Conservation (phyloP, 2,888 invertebrate species). For the Latrodectus hesperus region DNA sequence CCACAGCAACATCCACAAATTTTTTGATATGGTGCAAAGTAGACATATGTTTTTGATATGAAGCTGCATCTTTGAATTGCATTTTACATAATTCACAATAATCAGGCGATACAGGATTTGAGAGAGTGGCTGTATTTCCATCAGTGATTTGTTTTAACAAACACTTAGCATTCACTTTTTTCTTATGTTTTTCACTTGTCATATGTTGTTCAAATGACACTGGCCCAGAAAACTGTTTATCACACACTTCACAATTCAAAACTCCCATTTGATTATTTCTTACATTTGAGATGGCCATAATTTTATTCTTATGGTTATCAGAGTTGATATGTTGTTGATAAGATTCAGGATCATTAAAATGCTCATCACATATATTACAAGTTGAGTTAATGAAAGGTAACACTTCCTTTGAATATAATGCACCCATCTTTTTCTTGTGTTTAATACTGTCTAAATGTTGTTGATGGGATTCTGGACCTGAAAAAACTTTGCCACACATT, state of each 20-base stretch:
- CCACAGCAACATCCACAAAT: no score
- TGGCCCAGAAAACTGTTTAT: slow-evolving; percentile 13
- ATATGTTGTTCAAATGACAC: slow-evolving; percentile 12
- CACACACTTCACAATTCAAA: slow-evolving; percentile 11
- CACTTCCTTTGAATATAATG: no score
- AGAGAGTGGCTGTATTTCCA: not conserved
- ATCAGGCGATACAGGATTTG: not conserved
- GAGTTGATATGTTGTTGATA: slow-evolving; percentile 9
- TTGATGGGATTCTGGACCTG: no score
- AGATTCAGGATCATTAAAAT: not conserved
- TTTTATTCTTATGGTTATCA: not conserved
- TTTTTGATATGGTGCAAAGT: not conserved
- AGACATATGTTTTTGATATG: not conserved
- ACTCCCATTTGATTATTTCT: no score
- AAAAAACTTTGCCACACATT: no score
- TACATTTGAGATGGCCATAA: not conserved
- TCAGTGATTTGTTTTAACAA: slow-evolving; percentile 1
- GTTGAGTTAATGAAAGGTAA: not conserved
- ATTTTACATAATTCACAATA: slow-evolving; percentile 7
- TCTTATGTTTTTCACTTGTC: slow-evolving; percentile 26
- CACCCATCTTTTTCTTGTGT: no score
- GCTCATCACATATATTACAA: not conserved
- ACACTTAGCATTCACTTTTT: not conserved
- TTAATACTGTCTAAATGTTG: no score
- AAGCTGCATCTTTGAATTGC: not conserved